phyloP scores from a whole-genome alignment of 2,888 invertebrate species.

The Agrochola litura region DNA sequence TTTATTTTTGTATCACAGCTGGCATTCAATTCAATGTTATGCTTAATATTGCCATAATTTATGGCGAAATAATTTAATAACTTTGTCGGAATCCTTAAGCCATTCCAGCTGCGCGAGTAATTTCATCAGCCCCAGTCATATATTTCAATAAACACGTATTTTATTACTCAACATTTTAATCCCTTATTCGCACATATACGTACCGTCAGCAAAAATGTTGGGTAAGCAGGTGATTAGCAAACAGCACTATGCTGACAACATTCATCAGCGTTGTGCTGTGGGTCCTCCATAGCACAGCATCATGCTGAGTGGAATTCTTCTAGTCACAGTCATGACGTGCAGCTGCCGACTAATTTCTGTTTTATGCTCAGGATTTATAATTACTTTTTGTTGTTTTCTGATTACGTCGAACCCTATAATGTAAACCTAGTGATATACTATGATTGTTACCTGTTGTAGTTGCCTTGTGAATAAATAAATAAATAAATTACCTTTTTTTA shows the following conservation, averaged over 20 bases:
- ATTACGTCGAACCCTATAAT: too few relatives aligned
- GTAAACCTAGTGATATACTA: too few relatives aligned
- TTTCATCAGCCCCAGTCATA: constrained; percentile 45
- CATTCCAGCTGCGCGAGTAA: constrained; percentile 42
- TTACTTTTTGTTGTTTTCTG: too few relatives aligned
- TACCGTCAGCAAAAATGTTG: constrained; percentile 8
- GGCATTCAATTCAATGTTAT: constrained; percentile 10
- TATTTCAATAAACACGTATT: constrained; percentile 59
- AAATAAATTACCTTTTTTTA: too few relatives aligned
- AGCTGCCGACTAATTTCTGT: too few relatives aligned
- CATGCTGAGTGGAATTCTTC: too few relatives aligned
- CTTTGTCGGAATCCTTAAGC: constrained; percentile 41
- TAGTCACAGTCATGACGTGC: too few relatives aligned
- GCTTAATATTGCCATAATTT: constrained; percentile 40
- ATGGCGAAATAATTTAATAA: constrained; percentile 55
- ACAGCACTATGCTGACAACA: background rate
- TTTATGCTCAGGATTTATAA: too few relatives aligned
- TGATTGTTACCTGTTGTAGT: too few relatives aligned
- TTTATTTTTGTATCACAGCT: constrained; percentile 17
- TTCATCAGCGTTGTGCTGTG: background rate
- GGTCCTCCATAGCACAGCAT: too few relatives aligned
- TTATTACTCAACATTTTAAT: constrained; percentile 49
- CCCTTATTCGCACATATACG: constrained; percentile 17
- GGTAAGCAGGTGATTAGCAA: background rate
- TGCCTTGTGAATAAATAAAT: too few relatives aligned